Evolutionary conservation across 2,888 invertebrate genomes (phyloP), one percentile per base, ranked within the genome.

Genomic region (Pammene aurita): DNA sequence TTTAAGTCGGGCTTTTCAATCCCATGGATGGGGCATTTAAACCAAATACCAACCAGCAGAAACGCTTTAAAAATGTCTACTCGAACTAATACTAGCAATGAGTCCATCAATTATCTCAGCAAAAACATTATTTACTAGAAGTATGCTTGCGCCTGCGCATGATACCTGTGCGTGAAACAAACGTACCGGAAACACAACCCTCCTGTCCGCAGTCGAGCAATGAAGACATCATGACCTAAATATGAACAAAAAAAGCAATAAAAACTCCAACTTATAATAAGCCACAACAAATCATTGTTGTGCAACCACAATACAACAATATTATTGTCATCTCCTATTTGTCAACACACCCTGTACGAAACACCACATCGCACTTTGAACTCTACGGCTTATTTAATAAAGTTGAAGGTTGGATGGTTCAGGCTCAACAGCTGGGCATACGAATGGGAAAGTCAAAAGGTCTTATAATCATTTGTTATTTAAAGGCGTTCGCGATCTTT

Each of bases 271-370:
- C 42, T 16, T 11, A 16, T 50, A 61, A 64, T 52, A 38, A 67
- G 57, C 50, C 67, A 67, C 68, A 68, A 68, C 68, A 68, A 61
- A 52, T 57, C 55, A 64, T 64, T 60, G 54, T 58, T 35, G 52
- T 88, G 84, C 80, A 75, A 75, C 80, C 71, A 82, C 83, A 82
- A 89, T 85, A 81, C 82, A 86, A 88, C 89, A 89, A 89, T 88
- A 81, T 85, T 84, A 87, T 89, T 90, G 90, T 90, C 89, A 90
- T 86, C 85, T 85, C 85, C 85, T 85, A 89, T 90, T 89, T 90
- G 89, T 89, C 89, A 88, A 83, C 84, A 82, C 66, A 52, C 65
- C 46, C 68, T 58, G 64, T 61, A 61, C 46, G 16, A 16, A 38
- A n/a, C 6, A 6, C 13, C 4, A 1, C 52, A 41, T 1, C 10